Evolutionary conservation across 2,797 vertebrate genomes (phyloP).

Genomic region (Typhlichthys eigenmanni): DNA sequence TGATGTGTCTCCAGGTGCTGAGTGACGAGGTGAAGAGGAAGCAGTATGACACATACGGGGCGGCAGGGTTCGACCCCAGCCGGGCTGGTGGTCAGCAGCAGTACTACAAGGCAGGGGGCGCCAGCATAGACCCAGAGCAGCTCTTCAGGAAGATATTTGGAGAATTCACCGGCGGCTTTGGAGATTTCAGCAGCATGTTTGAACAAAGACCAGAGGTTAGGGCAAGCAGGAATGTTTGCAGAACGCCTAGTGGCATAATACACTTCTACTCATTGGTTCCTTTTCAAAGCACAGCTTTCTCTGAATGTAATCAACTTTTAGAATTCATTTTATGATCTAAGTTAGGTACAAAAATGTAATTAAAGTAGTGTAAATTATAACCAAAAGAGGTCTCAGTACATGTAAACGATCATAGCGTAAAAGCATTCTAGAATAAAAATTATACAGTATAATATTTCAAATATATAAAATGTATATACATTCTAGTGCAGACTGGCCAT

Average conservation of each 20-base stretch:
- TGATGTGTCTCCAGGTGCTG: slow-evolving; percentile 77
- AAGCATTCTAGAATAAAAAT: no score
- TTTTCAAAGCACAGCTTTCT: no score
- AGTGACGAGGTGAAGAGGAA: slow-evolving; percentile 92
- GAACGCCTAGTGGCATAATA: neutral
- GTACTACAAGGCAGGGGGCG: slow-evolving; percentile 80
- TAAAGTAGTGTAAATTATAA: neutral
- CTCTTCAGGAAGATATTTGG: slow-evolving; percentile 96
- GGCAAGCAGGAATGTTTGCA: no score
- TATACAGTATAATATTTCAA: no score
- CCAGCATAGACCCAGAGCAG: slow-evolving; percentile 87
- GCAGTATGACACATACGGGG: slow-evolving; percentile 88
- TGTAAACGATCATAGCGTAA: no score
- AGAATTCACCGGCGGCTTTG: slow-evolving; percentile 86
- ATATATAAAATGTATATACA: no score
- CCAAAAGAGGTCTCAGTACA: no score
- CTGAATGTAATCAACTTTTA: neutral
- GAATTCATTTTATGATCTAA: neutral
- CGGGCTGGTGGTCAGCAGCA: slow-evolving; percentile 65
- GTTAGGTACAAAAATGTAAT: neutral
- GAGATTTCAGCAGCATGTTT: slow-evolving; percentile 84
- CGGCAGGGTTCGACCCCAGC: slow-evolving; percentile 79
- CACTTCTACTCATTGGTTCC: neutral
- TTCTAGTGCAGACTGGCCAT: no score
- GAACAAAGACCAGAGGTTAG: slow-evolving; percentile 75